phyloP scores from a whole-genome alignment of 2,888 invertebrate genomes.

The Melieria crassipennis region DNA sequence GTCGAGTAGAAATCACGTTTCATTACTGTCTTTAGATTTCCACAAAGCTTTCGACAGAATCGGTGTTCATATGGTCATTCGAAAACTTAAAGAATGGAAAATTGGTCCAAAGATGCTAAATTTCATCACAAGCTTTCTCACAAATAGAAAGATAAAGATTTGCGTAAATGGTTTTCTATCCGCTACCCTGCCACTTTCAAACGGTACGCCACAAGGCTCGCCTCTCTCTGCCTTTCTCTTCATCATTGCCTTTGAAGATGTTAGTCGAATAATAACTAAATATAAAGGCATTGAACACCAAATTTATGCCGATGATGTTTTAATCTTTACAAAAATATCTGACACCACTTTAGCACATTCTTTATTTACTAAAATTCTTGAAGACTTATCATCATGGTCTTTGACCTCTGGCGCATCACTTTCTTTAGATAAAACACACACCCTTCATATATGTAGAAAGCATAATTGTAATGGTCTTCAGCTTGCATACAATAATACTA shows the following conservation, averaged over 20 bases:
- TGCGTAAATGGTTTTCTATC: too few relatives aligned
- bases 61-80: too few relatives aligned
- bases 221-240: slow-evolving; percentile 18
- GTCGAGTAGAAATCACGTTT: slow-evolving; percentile 12
- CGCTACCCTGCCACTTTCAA: background rate
- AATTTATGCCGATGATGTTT: slow-evolving; percentile 5
- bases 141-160: too few relatives aligned
- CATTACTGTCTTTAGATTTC: background rate
- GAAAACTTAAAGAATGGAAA: too few relatives aligned
- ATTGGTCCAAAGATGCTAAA: too few relatives aligned
- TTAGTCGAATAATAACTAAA: background rate
- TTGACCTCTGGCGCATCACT: background rate
- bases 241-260: slow-evolving; percentile 19
- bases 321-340: background rate
- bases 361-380: background rate
- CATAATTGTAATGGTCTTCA: too few relatives aligned
- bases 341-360: background rate
- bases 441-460: too few relatives aligned
- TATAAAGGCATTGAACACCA: slow-evolving; percentile 12
- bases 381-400: background rate
- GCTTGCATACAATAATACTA: too few relatives aligned
- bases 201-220: slow-evolving; percentile 26
- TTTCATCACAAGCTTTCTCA: too few relatives aligned
- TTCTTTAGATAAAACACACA: background rate
- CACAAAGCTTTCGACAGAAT: too few relatives aligned